Base-by-base conservation (phyloP, 2,113 vertebrate species). In the Anser cygnoides region DNA sequence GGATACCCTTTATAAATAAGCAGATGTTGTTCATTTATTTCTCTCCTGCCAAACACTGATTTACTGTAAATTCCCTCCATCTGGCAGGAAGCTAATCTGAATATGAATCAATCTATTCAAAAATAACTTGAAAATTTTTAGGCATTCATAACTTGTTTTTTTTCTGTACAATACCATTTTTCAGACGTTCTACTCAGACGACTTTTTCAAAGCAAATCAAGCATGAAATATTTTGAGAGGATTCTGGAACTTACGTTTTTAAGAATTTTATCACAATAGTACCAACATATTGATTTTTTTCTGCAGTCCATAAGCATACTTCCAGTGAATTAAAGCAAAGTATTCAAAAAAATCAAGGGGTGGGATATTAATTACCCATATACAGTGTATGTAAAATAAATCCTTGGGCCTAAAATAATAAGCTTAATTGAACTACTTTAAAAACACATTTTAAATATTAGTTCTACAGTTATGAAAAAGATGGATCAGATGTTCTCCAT, bases 11-110 rank as follows among this genome's bases (percentile, higher is more conserved):
- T 95, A 80, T 87, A 97, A 97, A 96, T 97, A 92, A 97, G 91
- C 93, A 98, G 91, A 94, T 96, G 96, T 71, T 97, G 91, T 87
- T 97, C 61, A 2, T 63, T 96, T 97, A 95, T 97, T 97, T 96
- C 75, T 96, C 92, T 96, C 78, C 93, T 97, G 95, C 95, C 96
- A 98, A 97, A 97, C 96, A 74, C 75, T 96, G 96, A 97, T 98
- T 97, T 98, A 97, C 96, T 96, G 95, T 97, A 97, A 97, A 97
- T 96, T 98, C 97, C 87, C 90, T 97, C 98, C 98, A 98, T 98
- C 97, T 98, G 98, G 97, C 97, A 98, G 97, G 97, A 98, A 97
- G 96, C 94, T 98, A 97, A 98, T 98, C 98, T 98, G 97, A 98
- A 98, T 98, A 97, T 97, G 98, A 98, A 98, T 98, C 97, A 96